Evolutionary conservation across 2,797 vertebrate species (phyloP).

Genomic region (Pelodytes ibericus): DNA sequence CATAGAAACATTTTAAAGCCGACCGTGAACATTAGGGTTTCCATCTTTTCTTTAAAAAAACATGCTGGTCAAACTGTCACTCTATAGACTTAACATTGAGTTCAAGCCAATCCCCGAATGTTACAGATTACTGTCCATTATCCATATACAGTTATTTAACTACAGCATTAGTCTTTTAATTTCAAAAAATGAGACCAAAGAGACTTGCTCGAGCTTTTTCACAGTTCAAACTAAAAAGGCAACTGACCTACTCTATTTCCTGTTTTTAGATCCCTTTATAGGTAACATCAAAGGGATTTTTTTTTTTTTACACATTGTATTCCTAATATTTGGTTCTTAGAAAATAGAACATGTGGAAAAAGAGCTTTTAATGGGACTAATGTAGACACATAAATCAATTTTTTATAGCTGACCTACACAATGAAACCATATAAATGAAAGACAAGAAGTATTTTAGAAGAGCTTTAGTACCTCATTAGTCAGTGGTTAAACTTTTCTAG

Average conservation of each 20-base stretch:
- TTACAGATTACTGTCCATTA: too few relatives aligned
- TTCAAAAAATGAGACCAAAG: too few relatives aligned
- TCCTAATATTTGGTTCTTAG: constrained; percentile 19
- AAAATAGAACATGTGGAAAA: constrained; percentile 8
- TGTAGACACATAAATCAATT: constrained; percentile 37
- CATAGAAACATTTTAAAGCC: too few relatives aligned
- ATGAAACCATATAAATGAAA: constrained; percentile 34
- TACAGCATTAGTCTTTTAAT: too few relatives aligned
- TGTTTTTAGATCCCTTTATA: constrained; percentile 10
- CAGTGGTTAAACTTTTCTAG: constrained; percentile 27
- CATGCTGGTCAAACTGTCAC: too few relatives aligned
- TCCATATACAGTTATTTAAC: too few relatives aligned
- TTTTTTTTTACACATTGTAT: background rate
- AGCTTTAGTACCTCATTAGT: constrained; percentile 35
- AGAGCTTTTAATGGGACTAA: constrained; percentile 19
- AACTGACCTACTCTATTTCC: constrained; percentile 4
- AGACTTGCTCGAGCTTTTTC: too few relatives aligned
- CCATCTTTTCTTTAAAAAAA: too few relatives aligned
- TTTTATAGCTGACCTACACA: constrained; percentile 40
- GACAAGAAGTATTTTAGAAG: constrained; percentile 24
- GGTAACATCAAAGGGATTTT: background rate
- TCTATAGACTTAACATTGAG: too few relatives aligned
- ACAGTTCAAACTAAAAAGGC: too few relatives aligned
- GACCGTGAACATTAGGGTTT: too few relatives aligned
- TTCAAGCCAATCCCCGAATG: too few relatives aligned